Conservation (phyloP, 2,888 invertebrate genomes). For the Palloptera scutellata region DNA sequence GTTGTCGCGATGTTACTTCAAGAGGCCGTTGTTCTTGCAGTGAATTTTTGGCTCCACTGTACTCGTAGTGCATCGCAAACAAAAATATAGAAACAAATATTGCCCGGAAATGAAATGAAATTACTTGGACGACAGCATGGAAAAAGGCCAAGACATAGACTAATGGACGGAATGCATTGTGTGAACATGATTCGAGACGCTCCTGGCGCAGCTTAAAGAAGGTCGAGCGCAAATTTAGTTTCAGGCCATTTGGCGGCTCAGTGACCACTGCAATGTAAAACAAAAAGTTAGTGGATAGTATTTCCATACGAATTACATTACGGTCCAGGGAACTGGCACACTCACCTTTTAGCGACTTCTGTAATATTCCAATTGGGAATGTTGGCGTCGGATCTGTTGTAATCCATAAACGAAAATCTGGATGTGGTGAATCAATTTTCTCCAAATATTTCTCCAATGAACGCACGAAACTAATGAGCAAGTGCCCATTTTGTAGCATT, state of each 20-base stretch:
- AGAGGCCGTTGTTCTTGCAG: no score
- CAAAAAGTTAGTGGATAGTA: not conserved
- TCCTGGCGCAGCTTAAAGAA: constrained; percentile 85
- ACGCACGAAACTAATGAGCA: constrained; percentile 80
- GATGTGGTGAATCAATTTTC: constrained; percentile 80
- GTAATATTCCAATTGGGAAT: constrained; percentile 90
- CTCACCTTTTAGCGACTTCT: constrained; percentile 81
- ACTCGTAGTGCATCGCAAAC: no score
- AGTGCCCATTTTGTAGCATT: constrained; percentile 91
- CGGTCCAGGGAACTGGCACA: no score
- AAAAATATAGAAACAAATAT: no score
- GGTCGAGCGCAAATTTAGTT: constrained; percentile 86
- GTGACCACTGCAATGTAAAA: constrained; percentile 78
- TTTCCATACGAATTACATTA: not conserved
- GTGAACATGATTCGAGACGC: constrained; percentile 76
- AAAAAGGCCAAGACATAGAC: constrained; percentile 91
- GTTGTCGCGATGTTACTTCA: no score
- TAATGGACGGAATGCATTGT: constrained; percentile 80
- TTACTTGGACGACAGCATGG: constrained; percentile 88
- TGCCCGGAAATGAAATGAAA: constrained; percentile 4
- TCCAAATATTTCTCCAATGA: constrained; percentile 86
- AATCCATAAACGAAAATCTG: constrained; percentile 91
- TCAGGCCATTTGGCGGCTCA: constrained; percentile 90
- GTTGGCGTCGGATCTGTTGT: constrained; percentile 88
- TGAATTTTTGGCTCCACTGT: no score